Evolutionary conservation across 2,888 invertebrate genomes (phyloP).

Genomic region (Trachelus iudaicus): DNA sequence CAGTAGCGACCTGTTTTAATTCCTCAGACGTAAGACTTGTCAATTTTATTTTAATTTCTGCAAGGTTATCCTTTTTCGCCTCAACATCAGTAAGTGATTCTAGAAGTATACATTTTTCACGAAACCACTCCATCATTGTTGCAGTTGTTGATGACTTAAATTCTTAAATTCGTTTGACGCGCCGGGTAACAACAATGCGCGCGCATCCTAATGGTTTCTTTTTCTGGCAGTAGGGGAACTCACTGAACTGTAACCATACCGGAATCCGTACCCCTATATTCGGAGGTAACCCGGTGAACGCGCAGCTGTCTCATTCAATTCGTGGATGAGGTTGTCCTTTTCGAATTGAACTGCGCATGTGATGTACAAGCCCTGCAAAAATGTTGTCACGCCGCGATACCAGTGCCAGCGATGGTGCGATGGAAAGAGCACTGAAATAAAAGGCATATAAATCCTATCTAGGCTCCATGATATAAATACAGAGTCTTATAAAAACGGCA

Average conservation of each 20-base stretch:
- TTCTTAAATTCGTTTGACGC: conserved; percentile 7
- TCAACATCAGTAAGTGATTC: conserved; percentile 38
- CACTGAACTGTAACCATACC: not conserved
- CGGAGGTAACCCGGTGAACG: too few relatives aligned
- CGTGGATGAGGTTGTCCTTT: too few relatives aligned
- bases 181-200: not conserved
- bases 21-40: conserved; percentile 37
- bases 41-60: conserved; percentile 51
- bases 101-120: conserved; percentile 39
- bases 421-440: too few relatives aligned
- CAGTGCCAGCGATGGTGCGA: too few relatives aligned
- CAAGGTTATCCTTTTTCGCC: conserved; percentile 40
- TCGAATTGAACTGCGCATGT: too few relatives aligned
- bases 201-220: not conserved
- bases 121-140: conserved; percentile 49
- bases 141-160: conserved; percentile 2
- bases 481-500: too few relatives aligned
- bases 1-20: conserved; percentile 36
- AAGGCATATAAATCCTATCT: too few relatives aligned
- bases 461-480: too few relatives aligned
- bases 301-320: too few relatives aligned
- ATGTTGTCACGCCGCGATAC: too few relatives aligned
- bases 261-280: too few relatives aligned
- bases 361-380: too few relatives aligned
- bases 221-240: not conserved